These are phyloP conservation scores for Cephus cinctus DNA, from an alignment of 1,140 invertebrate species.

Conservation along the genomic window DNA sequence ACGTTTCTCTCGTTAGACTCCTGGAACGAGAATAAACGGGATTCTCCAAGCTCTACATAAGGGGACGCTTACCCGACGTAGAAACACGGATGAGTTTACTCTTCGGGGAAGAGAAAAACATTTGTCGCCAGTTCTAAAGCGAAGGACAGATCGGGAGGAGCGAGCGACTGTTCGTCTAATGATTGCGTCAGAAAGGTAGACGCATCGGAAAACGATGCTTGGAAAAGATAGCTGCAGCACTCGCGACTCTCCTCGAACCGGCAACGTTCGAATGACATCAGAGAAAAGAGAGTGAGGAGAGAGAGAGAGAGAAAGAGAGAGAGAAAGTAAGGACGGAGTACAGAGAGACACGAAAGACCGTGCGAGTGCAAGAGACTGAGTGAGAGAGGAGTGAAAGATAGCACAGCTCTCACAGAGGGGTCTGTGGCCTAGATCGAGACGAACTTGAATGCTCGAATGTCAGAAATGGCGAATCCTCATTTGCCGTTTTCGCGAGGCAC, in stretches of 20 bases:
- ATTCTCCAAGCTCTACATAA: too few species aligned
- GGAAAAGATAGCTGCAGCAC: too few species aligned
- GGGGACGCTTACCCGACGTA: too few species aligned
- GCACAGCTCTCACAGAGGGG: constrained; percentile 7
- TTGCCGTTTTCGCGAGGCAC: constrained; percentile 46
- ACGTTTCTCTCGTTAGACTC: too few species aligned
- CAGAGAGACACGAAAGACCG: constrained; percentile 4
- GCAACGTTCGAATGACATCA: too few species aligned
- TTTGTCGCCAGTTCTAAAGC: constrained; percentile 5
- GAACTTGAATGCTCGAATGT: constrained; percentile 52
- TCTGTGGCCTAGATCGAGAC: constrained; percentile 51
- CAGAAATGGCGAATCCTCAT: constrained; percentile 52
- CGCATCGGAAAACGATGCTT: constrained; percentile 6
- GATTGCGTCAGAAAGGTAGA: background rate
- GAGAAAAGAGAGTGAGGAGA: constrained; percentile 4
- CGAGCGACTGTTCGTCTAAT: too few species aligned
- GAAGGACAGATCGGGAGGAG: background rate
- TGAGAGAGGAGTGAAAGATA: constrained; percentile 1
- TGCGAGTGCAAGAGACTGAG: background rate
- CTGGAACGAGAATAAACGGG: too few species aligned
- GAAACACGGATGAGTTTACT: too few species aligned
- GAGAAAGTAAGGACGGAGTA: constrained; percentile 4
- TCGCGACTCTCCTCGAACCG: too few species aligned
- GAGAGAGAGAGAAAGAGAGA: constrained; percentile 22
- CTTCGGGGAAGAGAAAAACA: background rate